Base-by-base conservation (phyloP, 2,113 vertebrate species). In the Barbus barbus region DNA sequence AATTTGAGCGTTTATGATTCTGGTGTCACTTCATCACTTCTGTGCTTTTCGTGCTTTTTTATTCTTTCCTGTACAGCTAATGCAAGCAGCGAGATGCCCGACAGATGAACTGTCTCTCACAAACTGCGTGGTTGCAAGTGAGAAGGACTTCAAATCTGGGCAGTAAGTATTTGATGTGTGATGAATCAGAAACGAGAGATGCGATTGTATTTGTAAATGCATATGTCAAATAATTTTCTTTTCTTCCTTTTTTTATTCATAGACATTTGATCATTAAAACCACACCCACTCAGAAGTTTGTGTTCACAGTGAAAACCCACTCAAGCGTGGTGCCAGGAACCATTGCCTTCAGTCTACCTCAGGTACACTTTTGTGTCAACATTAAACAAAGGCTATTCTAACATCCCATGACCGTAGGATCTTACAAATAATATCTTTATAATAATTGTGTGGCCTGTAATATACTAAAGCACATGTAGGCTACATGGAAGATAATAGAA, bases 281-380 rank as follows among this genome's bases (percentile, higher is more conserved):
- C 38, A 94, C 93, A 24, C 93, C 95, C 53, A 94, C 91, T 79
- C 96, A 97, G 90, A 96, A 94, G 84, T 99, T 94, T 76, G 94
- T 96, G 41, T 99, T 99, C 89, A 98, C 96, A 0, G 87, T 98
- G 89, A 96, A 90, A 90, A 97, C 87, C 0, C 95, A 99, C 36
- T 81, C 93, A 1, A 95, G 95, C 0, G 95, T 99, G 5, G 91
- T 92, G 33, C 86, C 93, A 0, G 96, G 96, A 81, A 94, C 91
- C 89, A 96, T 99, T 0, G 97, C 95, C 1, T 99, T 99, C 95
- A 99, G 97, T 87, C 90, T 99, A 83, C 96, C 96, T 0, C 98
- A 99, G 97, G 98, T 99, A 95, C 1, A 22, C 2, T 5, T n/a
- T 76, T 18, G 16, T 24, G 44, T 6, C 3, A 84, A 24, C 67